phyloP scores from a whole-genome alignment of 2,888 invertebrate genomes.

The Drosophila anceps region DNA sequence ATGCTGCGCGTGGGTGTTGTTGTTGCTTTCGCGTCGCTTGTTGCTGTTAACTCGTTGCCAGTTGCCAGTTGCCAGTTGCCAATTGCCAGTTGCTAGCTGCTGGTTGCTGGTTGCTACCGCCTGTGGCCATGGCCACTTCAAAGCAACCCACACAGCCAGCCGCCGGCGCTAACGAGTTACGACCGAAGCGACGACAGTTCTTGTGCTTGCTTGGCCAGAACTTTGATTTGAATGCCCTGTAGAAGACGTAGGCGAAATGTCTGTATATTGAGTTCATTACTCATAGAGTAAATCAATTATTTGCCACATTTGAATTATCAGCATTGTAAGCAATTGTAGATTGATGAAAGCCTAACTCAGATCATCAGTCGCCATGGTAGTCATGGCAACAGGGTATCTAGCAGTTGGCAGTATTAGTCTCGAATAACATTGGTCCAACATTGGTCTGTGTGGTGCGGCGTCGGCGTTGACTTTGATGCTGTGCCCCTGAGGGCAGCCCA shows the following conservation, averaged over 20 bases:
- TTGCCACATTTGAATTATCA: neutral
- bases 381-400: neutral
- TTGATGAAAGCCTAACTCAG: neutral
- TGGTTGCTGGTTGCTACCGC: constrained; percentile 16
- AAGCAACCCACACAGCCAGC: constrained; percentile 52
- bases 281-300: neutral
- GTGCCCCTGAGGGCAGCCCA: constrained; percentile 23
- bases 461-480: constrained; percentile 60
- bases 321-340: neutral
- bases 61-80: constrained; percentile 25
- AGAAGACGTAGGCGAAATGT: neutral
- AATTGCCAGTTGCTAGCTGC: constrained; percentile 23
- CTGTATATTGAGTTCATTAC: constrained; percentile 2
- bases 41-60: constrained; percentile 14
- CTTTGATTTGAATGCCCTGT: constrained; percentile 33
- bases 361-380: too few species aligned
- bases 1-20: constrained; percentile 38
- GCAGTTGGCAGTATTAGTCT: neutral
- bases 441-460: constrained; percentile 13
- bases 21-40: constrained; percentile 33
- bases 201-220: constrained; percentile 52
- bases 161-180: constrained; percentile 48
- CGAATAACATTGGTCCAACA: neutral
- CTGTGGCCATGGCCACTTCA: constrained; percentile 60
- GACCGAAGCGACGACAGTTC: constrained; percentile 33